Base-by-base conservation (phyloP, 2,888 invertebrate species). In the Abscondita cerata region DNA sequence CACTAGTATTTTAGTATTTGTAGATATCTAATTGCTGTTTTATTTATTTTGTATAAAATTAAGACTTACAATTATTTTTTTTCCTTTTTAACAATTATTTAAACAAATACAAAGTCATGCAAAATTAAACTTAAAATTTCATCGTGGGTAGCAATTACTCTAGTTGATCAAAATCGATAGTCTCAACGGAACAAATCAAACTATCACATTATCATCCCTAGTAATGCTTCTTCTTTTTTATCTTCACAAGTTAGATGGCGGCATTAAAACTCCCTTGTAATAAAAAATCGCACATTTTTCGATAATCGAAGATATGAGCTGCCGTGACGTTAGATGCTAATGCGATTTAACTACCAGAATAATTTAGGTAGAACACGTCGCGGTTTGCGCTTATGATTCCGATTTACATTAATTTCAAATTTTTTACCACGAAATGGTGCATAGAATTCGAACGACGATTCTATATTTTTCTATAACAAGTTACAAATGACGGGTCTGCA, bases 391-490 rank as follows among this genome's bases (percentile, higher is more conserved):
- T 79, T 77, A 75, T 79, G 80, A 80, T 80, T 80, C 78, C 77
- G 80, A 80, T 80, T 80, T 80, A 79, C 80, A 80, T 80, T 80
- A 80, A 80, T 79, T 79, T 77, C 78, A 77, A 79, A 80, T 80
- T 80, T 80, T 80, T 80, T 79, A 80, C 68, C 68, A 67, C 62
- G 59, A 68, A 68, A 68, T 64, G 63, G 65, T 68, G 70, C 67
- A 56, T 72, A 68, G 67, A 71, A 57, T 58, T 62, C 58, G 48
- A 57, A 48, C 55, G 56, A n/a, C 51, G 54, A 54, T 51, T 56
- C 44, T 44, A 46, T 46, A 46, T 46, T 40, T 50, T 34, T 60
- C 41, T 59, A 47, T 61, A 61, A 52, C 56, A 19, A 52, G 56
- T 48, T 55, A 56, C 48, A 48, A 12, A 46, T 19, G 31, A n/a